Evolutionary conservation across 2,113 vertebrate genomes (phyloP).

Genomic region (Macaca mulatta): DNA sequence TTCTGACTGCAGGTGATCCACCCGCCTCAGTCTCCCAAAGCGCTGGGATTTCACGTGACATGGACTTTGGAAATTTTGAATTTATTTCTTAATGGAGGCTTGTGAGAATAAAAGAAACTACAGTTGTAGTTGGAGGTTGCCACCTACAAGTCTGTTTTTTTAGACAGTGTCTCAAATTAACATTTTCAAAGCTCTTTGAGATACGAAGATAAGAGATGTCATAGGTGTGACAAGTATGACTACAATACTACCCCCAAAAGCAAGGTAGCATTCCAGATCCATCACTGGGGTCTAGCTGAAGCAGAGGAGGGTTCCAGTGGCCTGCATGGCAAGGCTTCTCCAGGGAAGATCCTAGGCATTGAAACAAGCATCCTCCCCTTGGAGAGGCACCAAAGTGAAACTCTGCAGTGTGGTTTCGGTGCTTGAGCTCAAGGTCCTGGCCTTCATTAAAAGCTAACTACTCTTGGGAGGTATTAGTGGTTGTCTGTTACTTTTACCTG

Average conservation of each 20-base stretch:
- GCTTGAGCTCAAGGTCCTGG: neutral
- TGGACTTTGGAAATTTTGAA: neutral
- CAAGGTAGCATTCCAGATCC: neutral
- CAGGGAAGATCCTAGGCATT: neutral
- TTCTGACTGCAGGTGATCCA: too few species aligned
- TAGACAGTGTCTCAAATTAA: neutral
- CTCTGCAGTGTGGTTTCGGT: neutral
- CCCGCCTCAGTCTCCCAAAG: too few species aligned
- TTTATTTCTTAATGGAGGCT: conserved; percentile 22
- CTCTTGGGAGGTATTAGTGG: neutral
- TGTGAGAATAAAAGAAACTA: neutral
- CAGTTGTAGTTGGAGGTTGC: neutral
- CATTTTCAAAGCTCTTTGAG: conserved; percentile 56
- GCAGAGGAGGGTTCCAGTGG: neutral
- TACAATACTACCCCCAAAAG: neutral
- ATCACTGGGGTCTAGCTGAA: neutral
- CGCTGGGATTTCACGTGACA: too few species aligned
- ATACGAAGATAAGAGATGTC: conserved; percentile 26
- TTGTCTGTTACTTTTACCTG: neutral
- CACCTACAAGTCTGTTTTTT: conserved; percentile 4
- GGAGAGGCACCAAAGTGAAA: neutral
- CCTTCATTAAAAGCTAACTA: neutral
- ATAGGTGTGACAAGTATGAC: neutral
- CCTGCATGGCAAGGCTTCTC: neutral
- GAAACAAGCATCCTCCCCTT: neutral